These are phyloP conservation scores for Oncorhynchus mykiss DNA, from an alignment of 2,113 vertebrate genomes.

Conservation along the genomic window DNA sequence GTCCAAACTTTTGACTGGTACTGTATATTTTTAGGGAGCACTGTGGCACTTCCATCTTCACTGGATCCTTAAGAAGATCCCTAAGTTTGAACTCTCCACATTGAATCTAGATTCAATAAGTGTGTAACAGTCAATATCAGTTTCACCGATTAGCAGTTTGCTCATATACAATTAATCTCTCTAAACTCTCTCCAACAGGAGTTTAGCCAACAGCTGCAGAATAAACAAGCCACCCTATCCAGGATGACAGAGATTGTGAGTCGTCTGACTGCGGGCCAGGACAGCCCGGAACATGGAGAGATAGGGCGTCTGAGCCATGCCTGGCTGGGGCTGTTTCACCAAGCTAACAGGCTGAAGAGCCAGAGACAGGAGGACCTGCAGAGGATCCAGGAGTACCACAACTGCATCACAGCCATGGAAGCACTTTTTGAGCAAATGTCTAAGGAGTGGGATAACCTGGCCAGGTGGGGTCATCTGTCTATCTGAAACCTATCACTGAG, in stretches of 20 bases:
- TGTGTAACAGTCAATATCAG: too few relatives aligned
- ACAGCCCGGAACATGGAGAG: slow-evolving; percentile 87
- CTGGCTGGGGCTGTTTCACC: slow-evolving; percentile 89
- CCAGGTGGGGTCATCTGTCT: slow-evolving; percentile 80
- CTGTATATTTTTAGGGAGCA: too few relatives aligned
- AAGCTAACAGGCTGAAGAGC: slow-evolving; percentile 77
- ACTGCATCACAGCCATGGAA: slow-evolving; percentile 81
- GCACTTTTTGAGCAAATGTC: slow-evolving; percentile 88
- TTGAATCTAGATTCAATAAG: too few relatives aligned
- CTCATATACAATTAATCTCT: background rate
- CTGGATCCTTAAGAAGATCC: too few relatives aligned
- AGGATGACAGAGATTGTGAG: slow-evolving; percentile 84
- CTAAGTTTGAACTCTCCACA: too few relatives aligned
- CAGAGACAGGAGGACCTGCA: slow-evolving; percentile 88
- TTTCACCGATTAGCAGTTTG: too few relatives aligned
- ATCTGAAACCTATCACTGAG: slow-evolving; percentile 63
- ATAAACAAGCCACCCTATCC: slow-evolving; percentile 80
- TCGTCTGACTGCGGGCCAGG: slow-evolving; percentile 80
- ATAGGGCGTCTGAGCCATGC: slow-evolving; percentile 81
- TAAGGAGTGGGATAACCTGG: slow-evolving; percentile 93
- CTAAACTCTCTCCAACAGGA: slow-evolving; percentile 72
- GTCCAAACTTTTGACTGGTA: too few relatives aligned
- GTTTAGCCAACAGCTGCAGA: slow-evolving; percentile 84
- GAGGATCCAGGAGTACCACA: slow-evolving; percentile 84
- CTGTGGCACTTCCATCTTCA: too few relatives aligned